Conservation (phyloP, 1,140 invertebrate species). For the Diuraphis noxia region DNA sequence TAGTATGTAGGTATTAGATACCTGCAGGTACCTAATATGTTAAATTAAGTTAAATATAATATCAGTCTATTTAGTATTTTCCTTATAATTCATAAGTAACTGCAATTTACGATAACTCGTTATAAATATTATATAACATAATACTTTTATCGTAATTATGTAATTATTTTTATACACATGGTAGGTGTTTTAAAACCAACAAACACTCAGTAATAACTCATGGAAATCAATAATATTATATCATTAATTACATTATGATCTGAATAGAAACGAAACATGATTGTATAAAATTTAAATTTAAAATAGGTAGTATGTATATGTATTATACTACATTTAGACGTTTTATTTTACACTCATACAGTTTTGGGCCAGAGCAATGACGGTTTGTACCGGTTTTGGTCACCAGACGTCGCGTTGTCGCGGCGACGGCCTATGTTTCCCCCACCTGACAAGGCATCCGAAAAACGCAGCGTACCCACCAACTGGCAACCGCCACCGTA, state of each 20-base stretch:
- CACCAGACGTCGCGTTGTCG: conserved; percentile 46
- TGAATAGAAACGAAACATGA: background rate
- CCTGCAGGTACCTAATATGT: too few relatives aligned
- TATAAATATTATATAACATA: background rate
- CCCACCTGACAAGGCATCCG: background rate
- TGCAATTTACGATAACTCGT: background rate
- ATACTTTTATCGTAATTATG: too few relatives aligned
- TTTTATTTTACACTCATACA: too few relatives aligned
- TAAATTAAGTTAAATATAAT: background rate
- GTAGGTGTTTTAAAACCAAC: background rate
- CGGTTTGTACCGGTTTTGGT: background rate
- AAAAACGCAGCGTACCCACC: background rate
- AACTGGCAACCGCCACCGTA: background rate
- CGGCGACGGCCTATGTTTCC: background rate
- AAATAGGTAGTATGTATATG: background rate
- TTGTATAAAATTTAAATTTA: background rate
- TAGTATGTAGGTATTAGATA: too few relatives aligned
- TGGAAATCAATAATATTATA: background rate
- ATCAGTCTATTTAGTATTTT: background rate
- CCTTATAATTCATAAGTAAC: background rate
- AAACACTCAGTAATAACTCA: background rate
- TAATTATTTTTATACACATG: too few relatives aligned
- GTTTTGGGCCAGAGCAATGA: background rate
- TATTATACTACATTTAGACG: too few relatives aligned
- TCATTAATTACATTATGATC: background rate